Evolutionary conservation across 2,888 invertebrate species (phyloP), one percentile per base, ranked within the genome.

Genomic region (Slavum lentiscoides): DNA sequence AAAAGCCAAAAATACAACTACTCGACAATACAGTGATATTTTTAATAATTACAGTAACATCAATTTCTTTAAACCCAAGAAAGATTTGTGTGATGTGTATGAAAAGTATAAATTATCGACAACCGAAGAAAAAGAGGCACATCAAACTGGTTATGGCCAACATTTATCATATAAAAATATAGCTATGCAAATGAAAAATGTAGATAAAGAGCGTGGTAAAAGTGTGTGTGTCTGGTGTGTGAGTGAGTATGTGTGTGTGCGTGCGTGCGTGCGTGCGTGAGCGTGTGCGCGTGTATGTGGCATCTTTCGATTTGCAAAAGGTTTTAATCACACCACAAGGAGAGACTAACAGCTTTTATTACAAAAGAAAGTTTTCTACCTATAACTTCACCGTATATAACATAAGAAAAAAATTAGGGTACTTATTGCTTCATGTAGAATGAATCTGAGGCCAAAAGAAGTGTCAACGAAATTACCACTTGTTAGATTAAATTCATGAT

Each of bases 291-390:
- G n/a, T 67, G 23, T 69, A 30, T 69, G 55, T 69, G 7, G 55
- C 55, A 53, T 23, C 55, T 23, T 70, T 70, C 13, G 69, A 58
- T 37, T 70, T 70, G n/a, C 19, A 70, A 70, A 70, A 70, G n/a
- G 55, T 70, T 68, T 68, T 68, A 68, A 68, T 21, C 13, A 21
- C 21, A 13, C 67, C 67, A 43, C 43, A 67, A 49, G 43, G 43
- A 43, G 43, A 67, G 21, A 13, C 43, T 13, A 67, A 43, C 43
- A 21, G 13, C 17, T 67, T 67, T 21, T 67, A 67, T 13, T 49
- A 67, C 15, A 67, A 67, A 67, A 49, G 21, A 15, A 67, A 67
- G 23, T 67, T 67, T 67, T 43, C 67, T 21, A 49, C 67, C 9
- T 67, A 67, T 43, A 67, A 49, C 21, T 21, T 67, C 19, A 67